Base-by-base conservation (phyloP, 2,113 vertebrate genomes). In the Antechinus stuartii region DNA sequence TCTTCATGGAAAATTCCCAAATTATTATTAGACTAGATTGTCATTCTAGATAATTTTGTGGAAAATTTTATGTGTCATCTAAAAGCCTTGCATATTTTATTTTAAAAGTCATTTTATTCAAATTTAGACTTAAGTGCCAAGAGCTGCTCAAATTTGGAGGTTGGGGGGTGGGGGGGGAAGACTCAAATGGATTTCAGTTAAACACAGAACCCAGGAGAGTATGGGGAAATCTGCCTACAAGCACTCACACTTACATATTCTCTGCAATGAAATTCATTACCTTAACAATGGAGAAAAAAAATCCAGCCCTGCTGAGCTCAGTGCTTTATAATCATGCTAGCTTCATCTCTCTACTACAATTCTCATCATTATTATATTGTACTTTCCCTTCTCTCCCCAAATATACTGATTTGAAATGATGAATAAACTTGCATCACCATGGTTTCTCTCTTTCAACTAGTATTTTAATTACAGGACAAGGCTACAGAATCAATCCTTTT, bases 201-300 rank as follows among this genome's bases (percentile, higher is more conserved):
- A 10, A 30, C 30, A 1, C 0, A 1, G 53, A 0, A 19, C 2
- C 4, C 22, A 1, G 50, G n/a, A 49, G 26, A 27, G 5, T 23
- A 25, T 3, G 35, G 52, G 54, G 55, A 46, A 27, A 16, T 30
- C 46, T 6, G 22, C 49, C 30, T 84, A 42, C 68, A 84, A 84
- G 7, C n/a, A 84, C 68, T 0, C 53, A 0, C 1, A 0, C 0
- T 2, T 0, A 2, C 2, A 84, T 42, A 42, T 84, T 84, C n/a
- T 42, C 16, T 84, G 68, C 19, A 1, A 49, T 7, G 26, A 57
- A 22, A 47, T 10, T 11, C 7, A 22, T 84, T 0, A 42, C 8
- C 14, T 27, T 49, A 5, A 42, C 7, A 14, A 1, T 54, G 25
- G 1, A 19, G 50, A 52, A 68, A 84, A 84, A 84, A 42, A 42